A percentile compares a stretch with the other conserved stretches of the same genome.
These are phyloP conservation scores for Epinotia bilunana DNA, from an alignment of 2,888 invertebrate genomes.

Conservation along the genomic window DNA sequence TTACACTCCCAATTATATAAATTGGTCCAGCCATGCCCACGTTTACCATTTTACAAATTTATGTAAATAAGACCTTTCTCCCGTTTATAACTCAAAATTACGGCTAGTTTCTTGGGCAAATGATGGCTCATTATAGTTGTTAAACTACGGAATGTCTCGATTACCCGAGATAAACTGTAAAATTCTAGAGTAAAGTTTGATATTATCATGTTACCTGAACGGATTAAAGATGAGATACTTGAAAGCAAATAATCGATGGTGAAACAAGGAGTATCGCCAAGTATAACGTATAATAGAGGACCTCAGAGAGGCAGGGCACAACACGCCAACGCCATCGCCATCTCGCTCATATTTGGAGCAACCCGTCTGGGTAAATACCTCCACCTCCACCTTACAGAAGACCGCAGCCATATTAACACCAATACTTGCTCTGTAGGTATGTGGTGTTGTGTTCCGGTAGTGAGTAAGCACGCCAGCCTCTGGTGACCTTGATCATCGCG, in stretches of 20 bases:
- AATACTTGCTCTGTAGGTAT: too few species aligned
- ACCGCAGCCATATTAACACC: too few species aligned
- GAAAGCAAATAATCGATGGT: not conserved
- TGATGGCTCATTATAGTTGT: constrained; percentile 39
- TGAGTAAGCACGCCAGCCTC: too few species aligned
- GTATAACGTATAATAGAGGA: too few species aligned
- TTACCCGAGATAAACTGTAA: constrained; percentile 3
- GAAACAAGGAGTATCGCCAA: not conserved
- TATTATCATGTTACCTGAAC: constrained; percentile 16
- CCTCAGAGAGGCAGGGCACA: too few species aligned
- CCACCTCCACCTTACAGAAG: too few species aligned
- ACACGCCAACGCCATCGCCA: too few species aligned
- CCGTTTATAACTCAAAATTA: constrained; percentile 42
- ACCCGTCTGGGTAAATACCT: too few species aligned
- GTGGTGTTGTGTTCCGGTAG: too few species aligned
- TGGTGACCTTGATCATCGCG: too few species aligned
- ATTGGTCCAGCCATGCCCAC: constrained; percentile 12
- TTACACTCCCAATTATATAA: constrained; percentile 22
- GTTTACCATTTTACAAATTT: constrained; percentile 36
- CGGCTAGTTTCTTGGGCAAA: constrained; percentile 24
- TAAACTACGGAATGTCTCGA: constrained; percentile 31
- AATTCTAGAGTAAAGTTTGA: constrained; percentile 15
- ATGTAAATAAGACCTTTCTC: constrained; percentile 40
- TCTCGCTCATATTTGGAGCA: too few species aligned
- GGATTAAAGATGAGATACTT: not conserved